phyloP scores from a whole-genome alignment of 2,888 invertebrate species.

The Drosophila ezoana region DNA sequence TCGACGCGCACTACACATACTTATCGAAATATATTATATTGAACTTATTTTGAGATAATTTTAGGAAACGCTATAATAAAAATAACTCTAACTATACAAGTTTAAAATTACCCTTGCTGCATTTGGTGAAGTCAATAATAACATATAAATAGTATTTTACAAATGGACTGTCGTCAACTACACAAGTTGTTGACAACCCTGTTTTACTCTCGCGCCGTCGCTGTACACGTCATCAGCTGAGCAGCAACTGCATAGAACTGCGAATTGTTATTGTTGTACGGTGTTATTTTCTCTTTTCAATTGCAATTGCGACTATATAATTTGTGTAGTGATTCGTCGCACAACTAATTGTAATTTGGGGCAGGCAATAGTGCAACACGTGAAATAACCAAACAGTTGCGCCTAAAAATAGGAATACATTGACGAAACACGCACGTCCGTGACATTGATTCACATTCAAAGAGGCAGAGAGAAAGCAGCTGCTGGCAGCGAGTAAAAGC shows the following conservation, averaged over 20 bases:
- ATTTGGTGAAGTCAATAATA: background rate
- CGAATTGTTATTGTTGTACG: constrained; percentile 50
- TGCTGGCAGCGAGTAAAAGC: constrained; percentile 32
- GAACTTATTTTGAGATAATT: background rate
- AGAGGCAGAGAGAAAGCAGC: constrained; percentile 41
- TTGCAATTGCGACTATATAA: constrained; percentile 38
- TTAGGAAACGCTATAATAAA: background rate
- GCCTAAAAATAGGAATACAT: constrained; percentile 42
- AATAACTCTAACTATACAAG: too few relatives aligned
- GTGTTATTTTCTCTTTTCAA: constrained; percentile 31
- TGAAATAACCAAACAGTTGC: constrained; percentile 42
- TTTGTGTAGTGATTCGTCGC: constrained; percentile 27
- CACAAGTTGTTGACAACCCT: constrained; percentile 54
- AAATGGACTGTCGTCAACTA: background rate
- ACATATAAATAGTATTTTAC: background rate
- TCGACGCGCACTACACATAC: background rate
- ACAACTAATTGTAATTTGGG: constrained; percentile 43
- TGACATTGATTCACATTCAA: constrained; percentile 75
- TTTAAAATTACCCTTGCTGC: too few relatives aligned
- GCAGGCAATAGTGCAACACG: constrained; percentile 51
- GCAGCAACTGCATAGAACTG: constrained; percentile 31
- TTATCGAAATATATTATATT: background rate
- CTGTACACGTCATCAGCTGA: constrained; percentile 76
- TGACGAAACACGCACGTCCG: constrained; percentile 52
- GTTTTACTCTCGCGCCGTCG: constrained; percentile 58